These are phyloP conservation scores for Pelmatolapia mariae DNA, from an alignment of 2,113 vertebrate genomes.

Conservation along the genomic window DNA sequence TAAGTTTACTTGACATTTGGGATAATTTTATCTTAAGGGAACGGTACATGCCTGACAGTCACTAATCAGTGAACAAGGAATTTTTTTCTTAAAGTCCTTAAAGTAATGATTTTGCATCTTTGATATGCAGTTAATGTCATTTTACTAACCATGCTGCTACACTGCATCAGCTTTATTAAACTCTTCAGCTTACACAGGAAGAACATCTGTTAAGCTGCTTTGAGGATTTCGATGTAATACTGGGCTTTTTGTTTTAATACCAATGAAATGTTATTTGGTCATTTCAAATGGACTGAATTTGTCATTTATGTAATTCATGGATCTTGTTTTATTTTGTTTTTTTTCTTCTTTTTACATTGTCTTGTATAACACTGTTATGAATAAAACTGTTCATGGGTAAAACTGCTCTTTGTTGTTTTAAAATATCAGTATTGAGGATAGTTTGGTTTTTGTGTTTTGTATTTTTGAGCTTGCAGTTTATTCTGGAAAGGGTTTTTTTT, in stretches of 20 bases:
- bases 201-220: background rate
- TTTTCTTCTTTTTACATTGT: accelerated
- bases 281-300: background rate
- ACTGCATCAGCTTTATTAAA: background rate
- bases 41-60: background rate
- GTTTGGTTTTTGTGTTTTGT: background rate
- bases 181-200: background rate
- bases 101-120: accelerated
- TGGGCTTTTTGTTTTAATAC: background rate
- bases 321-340: accelerated
- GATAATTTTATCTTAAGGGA: background rate
- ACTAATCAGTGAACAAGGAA: background rate
- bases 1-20: background rate
- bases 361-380: background rate
- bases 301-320: background rate
- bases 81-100: background rate
- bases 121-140: accelerated
- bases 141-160: background rate
- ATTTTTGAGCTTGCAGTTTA: accelerated
- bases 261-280: background rate
- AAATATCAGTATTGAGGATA: background rate
- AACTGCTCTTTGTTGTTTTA: background rate
- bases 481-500: background rate
- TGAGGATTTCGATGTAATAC: background rate
- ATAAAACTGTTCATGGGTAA: background rate